These are phyloP conservation scores for Pachymerium ferrugineum DNA, from an alignment of 2,888 invertebrate species.

Conservation along the genomic window DNA sequence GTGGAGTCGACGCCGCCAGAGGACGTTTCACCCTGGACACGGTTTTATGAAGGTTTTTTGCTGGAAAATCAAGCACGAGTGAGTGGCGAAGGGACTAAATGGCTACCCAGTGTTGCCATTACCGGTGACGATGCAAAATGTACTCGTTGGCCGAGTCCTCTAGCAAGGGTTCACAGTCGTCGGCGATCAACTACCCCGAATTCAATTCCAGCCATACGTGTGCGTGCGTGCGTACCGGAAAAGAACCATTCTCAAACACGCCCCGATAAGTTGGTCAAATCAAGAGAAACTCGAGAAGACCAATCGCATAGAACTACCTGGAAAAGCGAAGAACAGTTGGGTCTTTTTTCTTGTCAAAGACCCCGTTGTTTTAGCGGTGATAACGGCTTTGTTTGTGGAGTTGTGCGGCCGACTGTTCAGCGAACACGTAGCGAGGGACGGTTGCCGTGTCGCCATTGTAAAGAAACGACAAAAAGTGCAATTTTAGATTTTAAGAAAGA, in stretches of 20 bases:
- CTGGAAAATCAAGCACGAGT: constrained; percentile 3
- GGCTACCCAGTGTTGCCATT: too few species aligned
- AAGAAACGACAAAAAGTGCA: constrained; percentile 12
- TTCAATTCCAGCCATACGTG: neutral
- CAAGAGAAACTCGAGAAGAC: neutral
- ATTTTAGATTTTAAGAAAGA: neutral
- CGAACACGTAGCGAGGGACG: neutral
- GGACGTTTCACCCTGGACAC: neutral
- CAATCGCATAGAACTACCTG: too few species aligned
- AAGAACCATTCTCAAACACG: neutral
- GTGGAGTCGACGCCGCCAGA: constrained; percentile 21
- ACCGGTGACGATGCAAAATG: neutral
- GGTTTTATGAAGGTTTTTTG: neutral
- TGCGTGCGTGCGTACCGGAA: neutral
- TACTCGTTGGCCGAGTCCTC: constrained; percentile 10
- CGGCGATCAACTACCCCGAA: neutral
- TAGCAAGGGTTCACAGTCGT: neutral
- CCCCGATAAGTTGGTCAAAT: neutral
- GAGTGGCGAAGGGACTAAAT: constrained; percentile 22
- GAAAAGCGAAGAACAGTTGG: constrained; percentile 24
- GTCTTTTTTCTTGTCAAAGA: neutral
- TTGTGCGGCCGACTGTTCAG: neutral
- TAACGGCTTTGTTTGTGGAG: neutral
- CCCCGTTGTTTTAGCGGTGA: neutral
- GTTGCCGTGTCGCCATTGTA: neutral